Evolutionary conservation across 2,113 vertebrate genomes (phyloP), one percentile per base, ranked within the genome.

Genomic region (Recurvirostra avosetta): DNA sequence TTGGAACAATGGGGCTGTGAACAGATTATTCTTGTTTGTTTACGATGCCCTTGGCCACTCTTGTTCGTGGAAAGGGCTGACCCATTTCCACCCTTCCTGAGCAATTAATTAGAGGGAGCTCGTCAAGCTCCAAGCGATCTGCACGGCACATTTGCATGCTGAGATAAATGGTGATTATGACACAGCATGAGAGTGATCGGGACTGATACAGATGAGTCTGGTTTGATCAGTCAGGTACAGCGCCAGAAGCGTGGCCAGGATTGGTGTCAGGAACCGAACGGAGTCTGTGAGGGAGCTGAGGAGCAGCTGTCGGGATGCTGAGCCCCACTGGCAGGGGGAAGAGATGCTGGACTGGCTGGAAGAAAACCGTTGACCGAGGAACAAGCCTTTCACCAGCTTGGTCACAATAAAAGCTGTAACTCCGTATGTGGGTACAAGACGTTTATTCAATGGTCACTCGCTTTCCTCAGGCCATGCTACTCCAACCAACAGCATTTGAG

Each of bases 221-320:
- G 76, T 38, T 73, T 68, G 34, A 40, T 71, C 65, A 15, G 50
- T 3, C 34, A 27, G 34, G 34, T 43, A 32, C 29, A 27, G 91
- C 2, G 0, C 49, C 68, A 52, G 25, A 32, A 70, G 25, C 1
- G 9, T 8, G 25, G 29, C 29, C 43, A 47, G 74, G 63, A 27
- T 3, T 10, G 30, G 6, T 26, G 34, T 32, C 27, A 74, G 55
- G 80, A 85, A n/a, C 47, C 1, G 0, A 49, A 25, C 0, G 0
- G 59, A 38, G 20, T 15, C 73, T 61, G 55, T 36, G 11, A 65
- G 34, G 30, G 18, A 41, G 40, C 67, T 30, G 61, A 56, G n/a
- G 67, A 85, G 74, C 73, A 68, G 47, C 61, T 38, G 20, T 12
- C 18, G 2, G 47, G 26, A 45, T 72, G 9, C 29, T 7, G 55